Percentiles rank a stretch among this genome's conserved stretches.
Evolutionary conservation across 2,888 invertebrate genomes (phyloP).

Genomic region (Apoderus coryli): DNA sequence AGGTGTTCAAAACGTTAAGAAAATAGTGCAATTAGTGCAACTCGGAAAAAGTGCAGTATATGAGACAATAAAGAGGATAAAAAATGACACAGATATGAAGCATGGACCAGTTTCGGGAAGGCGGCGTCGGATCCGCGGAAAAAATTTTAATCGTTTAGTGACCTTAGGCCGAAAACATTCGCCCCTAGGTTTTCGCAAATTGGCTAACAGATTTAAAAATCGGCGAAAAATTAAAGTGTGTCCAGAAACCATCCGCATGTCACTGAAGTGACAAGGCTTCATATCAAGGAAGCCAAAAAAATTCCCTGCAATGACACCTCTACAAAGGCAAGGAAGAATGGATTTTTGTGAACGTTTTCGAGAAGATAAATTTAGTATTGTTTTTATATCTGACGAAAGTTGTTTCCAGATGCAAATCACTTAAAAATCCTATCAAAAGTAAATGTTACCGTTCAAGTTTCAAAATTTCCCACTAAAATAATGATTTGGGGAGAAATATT

Average conservation of each 20-base stretch:
- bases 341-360: constrained; percentile 9
- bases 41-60: constrained; percentile 6
- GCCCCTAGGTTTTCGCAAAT: constrained; percentile 4
- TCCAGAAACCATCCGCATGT: background rate
- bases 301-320: constrained; percentile 2
- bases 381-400: constrained; percentile 11
- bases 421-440: constrained; percentile 8
- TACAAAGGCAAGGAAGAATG: constrained; percentile 1
- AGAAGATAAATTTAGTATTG: constrained; percentile 9
- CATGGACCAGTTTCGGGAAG: no score
- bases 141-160: constrained; percentile 7
- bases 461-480: constrained; percentile 9
- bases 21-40: constrained; percentile 7
- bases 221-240: constrained; percentile 3
- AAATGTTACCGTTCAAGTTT: constrained; percentile 10
- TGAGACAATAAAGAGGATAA: constrained; percentile 7
- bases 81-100: no score
- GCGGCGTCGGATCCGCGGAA: constrained; percentile 1
- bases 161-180: constrained; percentile 7
- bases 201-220: constrained; percentile 8
- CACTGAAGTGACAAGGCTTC: constrained; percentile 2
- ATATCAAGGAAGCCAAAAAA: constrained; percentile 2
- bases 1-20: constrained; percentile 4
- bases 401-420: constrained; percentile 10
- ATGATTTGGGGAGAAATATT: constrained; percentile 17